Percentiles rank a stretch among this genome's conserved stretches.
Evolutionary conservation across 1,140 invertebrate species (phyloP).

Genomic region (Drosophila mayri): DNA sequence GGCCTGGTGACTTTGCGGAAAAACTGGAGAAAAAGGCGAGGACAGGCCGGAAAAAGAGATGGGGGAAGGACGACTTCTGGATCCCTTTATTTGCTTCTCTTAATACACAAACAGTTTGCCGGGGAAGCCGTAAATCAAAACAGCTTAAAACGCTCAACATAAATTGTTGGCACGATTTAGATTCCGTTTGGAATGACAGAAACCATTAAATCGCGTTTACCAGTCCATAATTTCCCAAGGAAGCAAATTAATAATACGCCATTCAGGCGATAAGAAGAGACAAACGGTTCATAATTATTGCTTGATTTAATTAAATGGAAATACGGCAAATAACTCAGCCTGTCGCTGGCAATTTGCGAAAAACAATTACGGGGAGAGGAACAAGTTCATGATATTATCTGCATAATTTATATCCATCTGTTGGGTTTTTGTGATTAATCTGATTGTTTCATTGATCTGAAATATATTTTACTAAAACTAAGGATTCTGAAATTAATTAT

Average conservation of each 20-base stretch:
- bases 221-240: constrained; percentile 34
- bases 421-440: not conserved
- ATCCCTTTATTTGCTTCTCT: constrained; percentile 26
- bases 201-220: constrained; percentile 29
- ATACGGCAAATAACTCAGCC: constrained; percentile 37
- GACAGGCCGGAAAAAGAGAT: not conserved
- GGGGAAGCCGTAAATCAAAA: constrained; percentile 68
- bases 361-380: constrained; percentile 5
- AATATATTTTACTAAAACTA: not conserved
- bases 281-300: constrained; percentile 44
- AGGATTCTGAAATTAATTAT: not conserved
- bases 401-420: constrained; percentile 40
- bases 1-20: constrained; percentile 35
- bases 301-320: constrained; percentile 54
- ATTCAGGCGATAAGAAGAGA: constrained; percentile 11
- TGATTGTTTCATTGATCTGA: not conserved
- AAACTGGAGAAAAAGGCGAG: constrained; percentile 8
- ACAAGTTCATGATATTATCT: constrained; percentile 22
- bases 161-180: constrained; percentile 33
- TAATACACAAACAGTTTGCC: constrained; percentile 43
- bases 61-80: not conserved
- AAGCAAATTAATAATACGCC: constrained; percentile 24
- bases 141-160: constrained; percentile 56
- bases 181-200: constrained; percentile 23
- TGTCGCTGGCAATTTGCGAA: constrained; percentile 28